Base-by-base conservation (phyloP, 1,140 invertebrate species). In the Akabosia matsudoensis region DNA sequence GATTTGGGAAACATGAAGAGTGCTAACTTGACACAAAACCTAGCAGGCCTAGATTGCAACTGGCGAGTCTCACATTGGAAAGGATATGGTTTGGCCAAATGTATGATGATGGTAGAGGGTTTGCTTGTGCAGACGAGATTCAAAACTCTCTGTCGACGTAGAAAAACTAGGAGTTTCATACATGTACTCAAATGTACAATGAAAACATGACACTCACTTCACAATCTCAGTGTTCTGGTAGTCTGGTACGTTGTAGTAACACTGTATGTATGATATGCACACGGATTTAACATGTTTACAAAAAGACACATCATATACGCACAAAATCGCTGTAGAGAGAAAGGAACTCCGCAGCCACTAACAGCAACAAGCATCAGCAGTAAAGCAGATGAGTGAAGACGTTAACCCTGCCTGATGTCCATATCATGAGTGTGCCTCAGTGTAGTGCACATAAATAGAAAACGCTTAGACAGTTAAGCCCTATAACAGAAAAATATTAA, bases 1-100 rank as follows among this genome's bases (percentile, higher is more conserved):
- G 14, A 7, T 22, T 61, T n/a, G 22, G 61, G 61, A 67, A 67
- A 67, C 26, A 67, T 67, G 61, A 67, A 22, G 61, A 31, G 28
- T 67, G n/a, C n/a, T 71, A 33, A 71, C 70, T 74, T 75, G 74
- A 75, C 77, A 78, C 77, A 78, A 78, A n/a, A 73, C 77, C 77
- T 61, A 67, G 61, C 61, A 78, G 74, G 75, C 74, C 74, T 74
- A 78, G 77, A 78, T 78, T 78, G 74, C 75, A 78, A 78, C 77
- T 78, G 70, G 74, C 73, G 77, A 73, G 76, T 74, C 77, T 78
- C 77, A 74, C 74, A 78, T 78, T 70, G 31, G 73, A 78, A 67
- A 67, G 61, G 28, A 67, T 67, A 67, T 67, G 61, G 24, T 67
- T 4, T 30, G 61, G 7, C 31, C 28, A 30, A 30, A 16, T 67